phyloP scores from a whole-genome alignment of 2,113 vertebrate genomes.

The Colossoma macropomum region DNA sequence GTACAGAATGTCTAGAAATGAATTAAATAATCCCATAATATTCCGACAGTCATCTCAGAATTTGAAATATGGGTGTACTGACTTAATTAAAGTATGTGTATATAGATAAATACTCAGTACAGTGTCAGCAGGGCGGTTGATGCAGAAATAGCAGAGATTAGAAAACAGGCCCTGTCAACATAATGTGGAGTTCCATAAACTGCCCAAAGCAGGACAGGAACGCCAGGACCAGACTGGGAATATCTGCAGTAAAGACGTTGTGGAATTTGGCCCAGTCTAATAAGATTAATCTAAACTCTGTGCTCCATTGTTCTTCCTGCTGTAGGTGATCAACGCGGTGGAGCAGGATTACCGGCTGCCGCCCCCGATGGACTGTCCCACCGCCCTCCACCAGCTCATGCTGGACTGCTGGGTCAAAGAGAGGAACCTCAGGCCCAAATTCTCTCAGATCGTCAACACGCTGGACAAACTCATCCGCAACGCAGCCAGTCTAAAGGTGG shows the following conservation, averaged over 20 bases:
- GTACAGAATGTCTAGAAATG: too few relatives aligned
- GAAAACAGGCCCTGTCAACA: too few relatives aligned
- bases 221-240: neutral
- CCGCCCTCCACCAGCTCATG: slow-evolving; percentile 96
- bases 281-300: neutral
- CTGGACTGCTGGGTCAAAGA: slow-evolving; percentile 98
- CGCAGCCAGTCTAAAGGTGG: slow-evolving; percentile 96
- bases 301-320: neutral
- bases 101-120: too few relatives aligned
- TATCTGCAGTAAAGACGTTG: neutral
- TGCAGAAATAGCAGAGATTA: too few relatives aligned
- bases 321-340: slow-evolving; percentile 95
- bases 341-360: slow-evolving; percentile 98
- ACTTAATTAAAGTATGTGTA: too few relatives aligned
- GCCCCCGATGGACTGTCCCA: slow-evolving; percentile 98
- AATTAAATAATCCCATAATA: too few relatives aligned
- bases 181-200: too few relatives aligned
- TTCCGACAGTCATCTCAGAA: too few relatives aligned
- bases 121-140: too few relatives aligned
- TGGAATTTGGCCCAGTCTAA: too few relatives aligned
- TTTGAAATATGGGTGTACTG: too few relatives aligned
- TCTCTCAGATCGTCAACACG: slow-evolving; percentile 96
- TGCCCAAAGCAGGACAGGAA: neutral
- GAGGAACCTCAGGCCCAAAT: slow-evolving; percentile 95
- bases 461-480: slow-evolving; percentile 98